These are phyloP conservation scores for Eurystomus gularis DNA, from an alignment of 2,113 vertebrate genomes.

Conservation along the genomic window DNA sequence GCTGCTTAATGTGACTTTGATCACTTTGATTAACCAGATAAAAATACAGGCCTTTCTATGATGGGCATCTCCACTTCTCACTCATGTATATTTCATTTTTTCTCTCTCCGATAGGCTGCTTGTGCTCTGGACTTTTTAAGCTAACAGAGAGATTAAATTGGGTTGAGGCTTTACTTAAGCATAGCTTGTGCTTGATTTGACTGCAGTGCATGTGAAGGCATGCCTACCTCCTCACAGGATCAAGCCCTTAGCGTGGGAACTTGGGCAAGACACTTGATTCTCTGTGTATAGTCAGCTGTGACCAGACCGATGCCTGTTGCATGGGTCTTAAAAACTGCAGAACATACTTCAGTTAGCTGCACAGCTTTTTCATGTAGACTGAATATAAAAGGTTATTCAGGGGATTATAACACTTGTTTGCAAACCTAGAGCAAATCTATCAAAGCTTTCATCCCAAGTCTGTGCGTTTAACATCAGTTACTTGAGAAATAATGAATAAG, in stretches of 20 bases:
- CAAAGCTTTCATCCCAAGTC: not conserved
- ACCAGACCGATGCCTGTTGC: not conserved
- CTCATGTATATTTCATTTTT: not conserved
- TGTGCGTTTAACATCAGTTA: not conserved
- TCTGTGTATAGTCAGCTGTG: not conserved
- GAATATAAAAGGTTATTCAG: not conserved
- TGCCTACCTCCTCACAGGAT: not conserved
- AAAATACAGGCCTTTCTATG: not conserved
- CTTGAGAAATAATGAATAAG: not conserved
- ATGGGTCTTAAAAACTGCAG: not conserved
- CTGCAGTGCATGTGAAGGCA: not conserved
- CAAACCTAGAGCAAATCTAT: not conserved
- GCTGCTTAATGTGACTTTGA: not conserved
- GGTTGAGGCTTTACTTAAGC: not conserved
- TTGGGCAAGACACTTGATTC: not conserved
- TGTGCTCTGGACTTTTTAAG: not conserved
- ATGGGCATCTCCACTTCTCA: not conserved
- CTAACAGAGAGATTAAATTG: not conserved
- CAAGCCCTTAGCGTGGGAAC: not conserved
- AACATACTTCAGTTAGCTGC: not conserved
- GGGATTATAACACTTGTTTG: not conserved
- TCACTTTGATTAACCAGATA: not conserved
- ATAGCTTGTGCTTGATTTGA: not conserved
- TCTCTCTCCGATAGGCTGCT: not conserved
- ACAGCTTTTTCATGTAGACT: not conserved